Evolutionary conservation across 2,113 vertebrate genomes (phyloP).

Genomic region (Halichoeres trimaculatus): DNA sequence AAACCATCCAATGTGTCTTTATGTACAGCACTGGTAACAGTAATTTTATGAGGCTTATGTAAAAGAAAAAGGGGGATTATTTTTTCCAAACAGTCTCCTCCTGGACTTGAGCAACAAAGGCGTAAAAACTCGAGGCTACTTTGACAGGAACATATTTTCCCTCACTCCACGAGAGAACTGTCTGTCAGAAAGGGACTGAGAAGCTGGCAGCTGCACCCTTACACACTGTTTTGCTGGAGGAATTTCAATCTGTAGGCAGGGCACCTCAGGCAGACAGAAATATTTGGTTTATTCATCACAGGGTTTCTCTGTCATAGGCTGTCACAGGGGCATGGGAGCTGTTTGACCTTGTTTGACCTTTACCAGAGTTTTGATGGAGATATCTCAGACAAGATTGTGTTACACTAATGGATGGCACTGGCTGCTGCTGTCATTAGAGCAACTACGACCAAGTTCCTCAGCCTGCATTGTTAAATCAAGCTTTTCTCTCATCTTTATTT

Average conservation of each 20-base stretch:
- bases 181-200: slow-evolving; percentile 41
- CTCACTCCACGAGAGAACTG: slow-evolving; percentile 16
- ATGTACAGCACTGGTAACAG: not conserved
- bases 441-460: not conserved
- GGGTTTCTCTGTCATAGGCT: slow-evolving; percentile 38
- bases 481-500: not conserved
- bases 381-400: slow-evolving; percentile 29
- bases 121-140: slow-evolving; percentile 30
- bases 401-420: slow-evolving; percentile 27
- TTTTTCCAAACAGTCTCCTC: not conserved
- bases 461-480: not conserved
- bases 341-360: slow-evolving; percentile 57
- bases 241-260: slow-evolving; percentile 45
- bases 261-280: slow-evolving; percentile 36
- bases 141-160: slow-evolving; percentile 42
- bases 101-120: not conserved
- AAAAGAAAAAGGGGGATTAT: not conserved
- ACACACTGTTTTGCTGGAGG: slow-evolving; percentile 36
- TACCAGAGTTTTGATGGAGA: slow-evolving; percentile 22
- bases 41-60: slow-evolving; percentile 9
- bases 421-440: slow-evolving; percentile 24
- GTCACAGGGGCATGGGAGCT: slow-evolving; percentile 48
- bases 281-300: slow-evolving; percentile 66
- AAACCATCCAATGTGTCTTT: slow-evolving; percentile 17
- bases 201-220: slow-evolving; percentile 40